phyloP scores from a whole-genome alignment of 2,113 vertebrate species.

The Zonotrichia leucophrys region DNA sequence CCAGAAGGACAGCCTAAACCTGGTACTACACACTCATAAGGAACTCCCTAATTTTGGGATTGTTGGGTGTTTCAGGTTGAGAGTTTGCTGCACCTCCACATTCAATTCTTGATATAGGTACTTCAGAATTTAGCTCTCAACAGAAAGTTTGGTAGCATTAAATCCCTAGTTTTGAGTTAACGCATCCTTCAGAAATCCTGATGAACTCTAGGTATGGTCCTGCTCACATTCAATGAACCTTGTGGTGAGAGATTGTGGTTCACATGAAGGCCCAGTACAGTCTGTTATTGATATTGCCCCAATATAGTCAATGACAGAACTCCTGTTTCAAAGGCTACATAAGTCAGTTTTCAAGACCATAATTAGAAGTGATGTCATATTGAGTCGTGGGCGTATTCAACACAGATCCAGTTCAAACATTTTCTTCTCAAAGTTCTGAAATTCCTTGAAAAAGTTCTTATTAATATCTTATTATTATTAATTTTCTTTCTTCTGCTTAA shows the following conservation, averaged over 20 bases:
- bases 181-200: background rate
- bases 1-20: background rate
- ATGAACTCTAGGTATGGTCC: background rate
- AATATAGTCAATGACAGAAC: background rate
- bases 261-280: accelerated
- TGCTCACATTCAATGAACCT: background rate
- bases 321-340: background rate
- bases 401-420: background rate
- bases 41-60: background rate
- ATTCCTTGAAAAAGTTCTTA: background rate
- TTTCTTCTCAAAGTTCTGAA: slow-evolving; percentile 19
- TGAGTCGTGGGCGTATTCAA: background rate
- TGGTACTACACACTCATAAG: background rate
- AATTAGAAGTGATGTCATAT: background rate
- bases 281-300: accelerated
- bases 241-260: background rate
- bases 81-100: background rate
- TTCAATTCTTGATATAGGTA: background rate
- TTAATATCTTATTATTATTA: background rate
- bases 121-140: background rate
- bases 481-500: background rate
- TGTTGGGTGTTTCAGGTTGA: background rate
- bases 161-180: background rate
- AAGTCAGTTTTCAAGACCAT: background rate
- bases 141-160: background rate